phyloP scores from a whole-genome alignment of 2,797 vertebrate genomes.

The Sphenodon punctatus region DNA sequence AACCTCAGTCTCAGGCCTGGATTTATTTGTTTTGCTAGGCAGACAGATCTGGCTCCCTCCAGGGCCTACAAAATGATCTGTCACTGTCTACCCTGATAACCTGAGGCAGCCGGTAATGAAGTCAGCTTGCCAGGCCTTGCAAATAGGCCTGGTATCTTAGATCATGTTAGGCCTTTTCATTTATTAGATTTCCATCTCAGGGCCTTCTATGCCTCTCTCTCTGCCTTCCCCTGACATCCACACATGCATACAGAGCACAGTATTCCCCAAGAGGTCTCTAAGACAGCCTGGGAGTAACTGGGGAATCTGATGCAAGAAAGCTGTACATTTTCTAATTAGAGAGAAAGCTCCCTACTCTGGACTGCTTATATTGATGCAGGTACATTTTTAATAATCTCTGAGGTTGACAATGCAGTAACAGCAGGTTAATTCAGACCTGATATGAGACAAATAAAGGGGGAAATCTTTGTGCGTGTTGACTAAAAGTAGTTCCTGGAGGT shows the following conservation, averaged over 20 bases:
- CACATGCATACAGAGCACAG: rapidly evolving
- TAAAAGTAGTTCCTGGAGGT: neutral
- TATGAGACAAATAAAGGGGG: neutral
- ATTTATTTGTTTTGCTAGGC: slow-evolving; percentile 75
- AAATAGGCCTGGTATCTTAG: slow-evolving; percentile 45
- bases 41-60: slow-evolving; percentile 61
- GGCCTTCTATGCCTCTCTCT: neutral
- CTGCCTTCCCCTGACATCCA: neutral
- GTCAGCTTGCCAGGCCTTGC: slow-evolving; percentile 52
- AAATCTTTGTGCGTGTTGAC: neutral
- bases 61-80: slow-evolving; percentile 61
- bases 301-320: neutral
- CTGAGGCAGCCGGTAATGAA: slow-evolving; percentile 61
- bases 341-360: neutral
- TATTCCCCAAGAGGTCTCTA: neutral
- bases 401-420: neutral
- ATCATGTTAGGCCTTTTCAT: slow-evolving; percentile 51
- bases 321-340: neutral
- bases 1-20: slow-evolving; percentile 52
- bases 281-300: neutral
- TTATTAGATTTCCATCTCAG: slow-evolving; percentile 56
- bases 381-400: neutral
- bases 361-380: neutral
- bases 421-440: neutral
- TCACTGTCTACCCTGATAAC: slow-evolving; percentile 70